These are phyloP conservation scores for Drosophila borborema DNA, from an alignment of 2,888 invertebrate species.

Conservation along the genomic window DNA sequence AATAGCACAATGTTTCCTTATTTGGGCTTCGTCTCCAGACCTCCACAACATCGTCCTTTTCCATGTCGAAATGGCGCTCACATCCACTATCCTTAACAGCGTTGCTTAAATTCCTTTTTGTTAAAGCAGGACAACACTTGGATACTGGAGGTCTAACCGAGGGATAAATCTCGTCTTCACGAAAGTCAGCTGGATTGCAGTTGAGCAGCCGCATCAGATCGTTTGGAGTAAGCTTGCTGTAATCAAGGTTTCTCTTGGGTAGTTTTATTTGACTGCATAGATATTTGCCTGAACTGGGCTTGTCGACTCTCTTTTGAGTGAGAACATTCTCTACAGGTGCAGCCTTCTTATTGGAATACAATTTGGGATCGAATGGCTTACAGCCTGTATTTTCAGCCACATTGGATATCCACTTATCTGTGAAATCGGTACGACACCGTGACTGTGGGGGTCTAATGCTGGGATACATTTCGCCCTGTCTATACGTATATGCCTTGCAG, in stretches of 20 bases:
- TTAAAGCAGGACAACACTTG: conserved; percentile 34
- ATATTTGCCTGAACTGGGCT: background rate
- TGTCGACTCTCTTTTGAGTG: background rate
- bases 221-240: conserved; percentile 20
- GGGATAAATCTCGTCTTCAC: conserved; percentile 41
- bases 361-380: background rate
- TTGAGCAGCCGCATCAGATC: conserved; percentile 48
- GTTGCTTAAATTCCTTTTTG: conserved; percentile 5
- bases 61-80: conserved; percentile 16
- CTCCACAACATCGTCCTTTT: conserved; percentile 41
- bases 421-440: background rate
- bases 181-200: conserved; percentile 38
- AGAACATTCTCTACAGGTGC: background rate
- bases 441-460: conserved; percentile 5
- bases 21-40: conserved; percentile 51
- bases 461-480: conserved; percentile 9
- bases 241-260: conserved; percentile 9
- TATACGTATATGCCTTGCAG: conserved; percentile 6
- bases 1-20: conserved; percentile 47
- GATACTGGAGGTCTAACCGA: conserved; percentile 50
- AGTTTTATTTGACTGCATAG: background rate
- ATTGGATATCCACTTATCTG: conserved; percentile 5
- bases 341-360: background rate
- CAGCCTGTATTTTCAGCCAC: background rate
- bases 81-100: conserved; percentile 35